These are phyloP conservation scores for Natrix natrix DNA, from an alignment of 2,797 vertebrate genomes.

Conservation along the genomic window DNA sequence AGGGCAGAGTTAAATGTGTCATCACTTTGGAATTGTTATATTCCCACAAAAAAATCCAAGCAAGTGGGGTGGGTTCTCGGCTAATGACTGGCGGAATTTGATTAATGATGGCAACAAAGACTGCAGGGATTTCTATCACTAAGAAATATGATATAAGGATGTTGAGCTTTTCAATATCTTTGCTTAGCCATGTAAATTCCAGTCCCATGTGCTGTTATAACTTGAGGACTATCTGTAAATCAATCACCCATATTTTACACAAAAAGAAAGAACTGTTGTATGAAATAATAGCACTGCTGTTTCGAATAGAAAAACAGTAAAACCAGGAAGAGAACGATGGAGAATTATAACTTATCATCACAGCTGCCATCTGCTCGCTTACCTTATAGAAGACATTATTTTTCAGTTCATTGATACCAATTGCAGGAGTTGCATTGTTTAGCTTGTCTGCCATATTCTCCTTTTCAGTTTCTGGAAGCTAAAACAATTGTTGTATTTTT, in stretches of 20 bases:
- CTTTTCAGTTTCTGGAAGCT: conserved; percentile 83
- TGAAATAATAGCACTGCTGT: neutral
- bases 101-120: neutral
- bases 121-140: neutral
- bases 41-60: neutral
- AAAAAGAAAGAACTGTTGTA: neutral
- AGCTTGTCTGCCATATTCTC: conserved; percentile 73
- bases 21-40: neutral
- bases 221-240: neutral
- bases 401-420: conserved; percentile 67
- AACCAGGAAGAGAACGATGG: neutral
- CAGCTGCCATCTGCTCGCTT: conserved; percentile 40
- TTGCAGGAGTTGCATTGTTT: conserved; percentile 73
- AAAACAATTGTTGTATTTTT: conserved; percentile 56
- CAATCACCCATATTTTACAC: neutral
- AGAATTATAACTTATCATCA: neutral
- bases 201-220: neutral
- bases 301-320: neutral
- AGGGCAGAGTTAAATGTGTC: neutral
- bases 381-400: conserved; percentile 88
- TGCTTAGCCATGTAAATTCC: neutral
- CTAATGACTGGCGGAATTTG: neutral
- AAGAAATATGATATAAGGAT: neutral
- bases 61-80: neutral
- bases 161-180: neutral